Evolutionary conservation across 2,888 invertebrate species (phyloP).

Genomic region (Drepanosiphum platanoidis): DNA sequence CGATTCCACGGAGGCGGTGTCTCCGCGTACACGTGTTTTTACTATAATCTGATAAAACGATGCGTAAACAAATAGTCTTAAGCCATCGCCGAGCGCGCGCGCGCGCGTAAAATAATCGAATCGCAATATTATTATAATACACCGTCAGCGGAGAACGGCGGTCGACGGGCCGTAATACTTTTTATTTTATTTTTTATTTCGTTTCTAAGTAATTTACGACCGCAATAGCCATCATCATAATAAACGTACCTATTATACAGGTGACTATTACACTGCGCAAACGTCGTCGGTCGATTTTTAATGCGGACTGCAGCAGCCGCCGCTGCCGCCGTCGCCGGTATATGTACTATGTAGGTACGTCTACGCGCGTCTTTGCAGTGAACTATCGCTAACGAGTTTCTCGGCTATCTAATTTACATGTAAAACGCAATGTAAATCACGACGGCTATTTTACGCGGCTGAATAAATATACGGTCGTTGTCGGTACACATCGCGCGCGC

Average conservation of each 20-base stretch:
- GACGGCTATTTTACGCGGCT: constrained; percentile 30
- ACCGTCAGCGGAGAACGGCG: neutral
- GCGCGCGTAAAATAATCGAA: no score
- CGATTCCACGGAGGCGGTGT: no score
- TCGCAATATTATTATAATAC: constrained; percentile 16
- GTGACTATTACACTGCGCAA: neutral
- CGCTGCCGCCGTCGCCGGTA: neutral
- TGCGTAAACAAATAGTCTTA: no score
- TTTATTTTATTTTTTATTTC: neutral
- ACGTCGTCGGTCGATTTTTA: constrained; percentile 34
- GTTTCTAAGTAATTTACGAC: no score
- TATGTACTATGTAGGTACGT: neutral
- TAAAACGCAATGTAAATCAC: constrained; percentile 43
- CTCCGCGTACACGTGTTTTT: no score
- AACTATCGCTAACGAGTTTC: constrained; percentile 56
- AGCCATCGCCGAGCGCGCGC: no score
- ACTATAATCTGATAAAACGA: no score
- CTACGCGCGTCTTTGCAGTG: neutral
- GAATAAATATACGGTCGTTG: constrained; percentile 26
- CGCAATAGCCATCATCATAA: neutral
- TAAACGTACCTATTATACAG: neutral
- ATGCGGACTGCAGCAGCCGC: neutral
- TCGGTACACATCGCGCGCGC: neutral
- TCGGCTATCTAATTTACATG: constrained; percentile 50
- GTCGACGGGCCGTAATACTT: neutral